Percentiles rank a stretch among this genome's conserved stretches.
These are phyloP conservation scores for Saccopteryx bilineata DNA, from an alignment of 2,113 vertebrate species.

Conservation along the genomic window DNA sequence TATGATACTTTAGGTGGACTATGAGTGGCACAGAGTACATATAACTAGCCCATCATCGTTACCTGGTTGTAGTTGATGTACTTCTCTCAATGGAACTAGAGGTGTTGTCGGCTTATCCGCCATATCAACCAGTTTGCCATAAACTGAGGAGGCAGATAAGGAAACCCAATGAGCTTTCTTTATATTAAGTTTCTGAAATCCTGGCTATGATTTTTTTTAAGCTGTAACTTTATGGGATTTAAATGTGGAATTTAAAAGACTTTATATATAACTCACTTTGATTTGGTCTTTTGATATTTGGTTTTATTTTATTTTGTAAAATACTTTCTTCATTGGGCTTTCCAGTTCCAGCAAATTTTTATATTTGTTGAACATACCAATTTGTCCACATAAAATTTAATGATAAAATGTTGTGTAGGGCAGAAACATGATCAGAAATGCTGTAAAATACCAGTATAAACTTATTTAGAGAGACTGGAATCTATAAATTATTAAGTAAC, in stretches of 20 bases:
- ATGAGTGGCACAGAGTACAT: not conserved
- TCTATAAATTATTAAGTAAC: not conserved
- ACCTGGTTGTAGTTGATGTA: not conserved
- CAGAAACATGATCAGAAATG: not conserved
- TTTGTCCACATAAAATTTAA: slow-evolving; percentile 25
- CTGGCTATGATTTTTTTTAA: not conserved
- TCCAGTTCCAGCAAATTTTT: not conserved
- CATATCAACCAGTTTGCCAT: not conserved
- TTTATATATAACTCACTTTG: slow-evolving; percentile 23
- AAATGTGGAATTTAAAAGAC: not conserved
- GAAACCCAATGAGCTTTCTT: not conserved
- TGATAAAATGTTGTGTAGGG: not conserved
- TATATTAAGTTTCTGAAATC: not conserved
- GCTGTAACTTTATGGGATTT: not conserved
- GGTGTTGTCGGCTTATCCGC: not conserved
- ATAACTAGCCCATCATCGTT: not conserved
- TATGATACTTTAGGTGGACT: not conserved
- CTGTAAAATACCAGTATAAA: not conserved
- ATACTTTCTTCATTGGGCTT: not conserved
- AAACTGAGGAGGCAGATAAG: not conserved
- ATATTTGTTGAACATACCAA: not conserved
- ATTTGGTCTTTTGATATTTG: not conserved
- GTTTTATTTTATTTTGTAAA: slow-evolving; percentile 7
- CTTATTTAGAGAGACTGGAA: not conserved
- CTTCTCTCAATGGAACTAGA: not conserved